phyloP scores from a whole-genome alignment of 2,113 vertebrate genomes.

The Lasiurus cinereus region DNA sequence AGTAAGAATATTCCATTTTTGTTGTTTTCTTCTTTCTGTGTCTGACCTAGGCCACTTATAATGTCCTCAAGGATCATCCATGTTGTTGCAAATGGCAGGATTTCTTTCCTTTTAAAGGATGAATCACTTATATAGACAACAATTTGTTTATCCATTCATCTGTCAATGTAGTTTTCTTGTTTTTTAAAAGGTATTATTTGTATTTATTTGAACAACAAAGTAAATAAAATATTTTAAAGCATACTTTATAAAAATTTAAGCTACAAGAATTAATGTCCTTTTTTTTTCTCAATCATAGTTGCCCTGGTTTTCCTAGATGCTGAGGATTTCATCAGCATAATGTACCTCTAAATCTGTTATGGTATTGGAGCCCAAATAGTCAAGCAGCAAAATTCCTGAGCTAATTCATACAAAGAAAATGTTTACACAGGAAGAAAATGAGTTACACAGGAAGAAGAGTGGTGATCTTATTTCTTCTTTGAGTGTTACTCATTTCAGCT shows the following conservation, averaged over 20 bases:
- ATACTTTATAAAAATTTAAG: background rate
- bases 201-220: constrained; percentile 45
- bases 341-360: background rate
- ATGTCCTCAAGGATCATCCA: background rate
- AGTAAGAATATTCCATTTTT: background rate
- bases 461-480: constrained; percentile 72
- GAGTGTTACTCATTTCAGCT: constrained; percentile 63
- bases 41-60: background rate
- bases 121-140: background rate
- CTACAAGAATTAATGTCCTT: background rate
- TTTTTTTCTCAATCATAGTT: background rate
- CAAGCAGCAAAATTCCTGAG: constrained; percentile 29
- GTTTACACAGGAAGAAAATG: background rate
- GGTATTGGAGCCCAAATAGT: background rate
- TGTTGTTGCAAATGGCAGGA: background rate
- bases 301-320: constrained; percentile 26
- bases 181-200: background rate
- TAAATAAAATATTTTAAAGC: constrained; percentile 34
- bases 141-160: background rate
- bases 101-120: background rate
- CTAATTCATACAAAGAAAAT: constrained; percentile 66
- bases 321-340: background rate
- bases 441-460: constrained; percentile 40
- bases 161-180: background rate
- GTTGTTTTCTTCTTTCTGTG: background rate